Evolutionary conservation across 1,140 invertebrate genomes (phyloP), one percentile per base, ranked within the genome.

Genomic region (Sarcophaga bullata): DNA sequence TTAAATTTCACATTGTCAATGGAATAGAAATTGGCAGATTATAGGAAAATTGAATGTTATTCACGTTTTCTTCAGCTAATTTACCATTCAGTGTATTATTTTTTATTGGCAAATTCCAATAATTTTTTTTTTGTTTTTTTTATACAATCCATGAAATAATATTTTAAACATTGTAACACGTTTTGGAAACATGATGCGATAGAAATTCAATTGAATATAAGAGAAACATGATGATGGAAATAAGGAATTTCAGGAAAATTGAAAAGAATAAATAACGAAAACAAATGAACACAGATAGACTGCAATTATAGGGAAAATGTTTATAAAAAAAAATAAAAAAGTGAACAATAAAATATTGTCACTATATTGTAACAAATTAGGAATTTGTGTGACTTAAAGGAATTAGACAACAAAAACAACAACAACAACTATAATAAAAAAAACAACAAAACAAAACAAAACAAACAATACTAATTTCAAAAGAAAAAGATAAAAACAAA

Each of bases 311-410:
- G 47, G 47, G 17, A 76, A 76, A 76, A 76, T 47, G 48, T n/a
- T 13, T 58, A 58, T 13, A n/a, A 58, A 54, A 13, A 58, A 58
- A 58, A 58, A 58, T n/a, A 7, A 58, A 58, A 58, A 58, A 58
- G 3, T 58, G 15, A 58, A n/a, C 54, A 76, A 76, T 76, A 76
- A 76, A 76, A 76, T 76, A 76, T 76, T 76, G 73, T 76, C 73
- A 76, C 73, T 76, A 76, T 76, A 37, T 37, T 37, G 73, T 76
- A 76, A 76, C 73, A 76, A 76, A 76, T 76, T 76, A 76, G 73
- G 73, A 76, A 76, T 76, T 76, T 76, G 13, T 76, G 73, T 76
- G 73, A 49, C 48, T 47, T 47, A 76, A 76, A 48, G 73, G 48
- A 47, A 76, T 76, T 76, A 49, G 15, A 17, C 47, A 76, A 76